Evolutionary conservation across 2,888 invertebrate genomes (phyloP).

Genomic region (Buathra laborator): DNA sequence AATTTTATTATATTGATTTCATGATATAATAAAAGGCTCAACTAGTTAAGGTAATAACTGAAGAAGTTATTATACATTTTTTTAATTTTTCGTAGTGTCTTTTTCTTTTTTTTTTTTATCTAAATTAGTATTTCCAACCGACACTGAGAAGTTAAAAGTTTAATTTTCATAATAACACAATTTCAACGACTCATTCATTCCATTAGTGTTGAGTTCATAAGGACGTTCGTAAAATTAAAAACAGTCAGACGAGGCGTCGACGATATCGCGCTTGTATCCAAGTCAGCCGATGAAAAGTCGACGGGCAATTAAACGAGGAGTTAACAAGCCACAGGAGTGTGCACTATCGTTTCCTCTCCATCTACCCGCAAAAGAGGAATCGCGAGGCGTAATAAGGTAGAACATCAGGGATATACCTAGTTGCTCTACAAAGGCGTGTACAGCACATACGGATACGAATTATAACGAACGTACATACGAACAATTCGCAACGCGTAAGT

Average conservation of each 20-base stretch:
- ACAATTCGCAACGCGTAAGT: constrained; percentile 59
- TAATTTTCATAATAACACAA: background rate
- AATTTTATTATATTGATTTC: too few relatives aligned
- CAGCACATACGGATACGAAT: constrained; percentile 26
- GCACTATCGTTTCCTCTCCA: constrained; percentile 84
- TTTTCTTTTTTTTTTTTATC: background rate
- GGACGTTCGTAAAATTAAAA: constrained; percentile 48
- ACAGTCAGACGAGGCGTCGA: constrained; percentile 65
- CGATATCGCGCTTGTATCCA: constrained; percentile 77
- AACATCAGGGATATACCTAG: constrained; percentile 34
- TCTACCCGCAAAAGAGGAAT: constrained; percentile 80
- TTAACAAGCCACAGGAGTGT: constrained; percentile 80
- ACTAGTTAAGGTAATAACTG: too few relatives aligned
- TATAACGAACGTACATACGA: constrained; percentile 45
- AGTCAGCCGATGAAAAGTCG: constrained; percentile 80
- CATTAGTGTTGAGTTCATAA: constrained; percentile 5
- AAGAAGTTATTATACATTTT: background rate
- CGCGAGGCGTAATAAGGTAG: constrained; percentile 78
- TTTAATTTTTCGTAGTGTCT: background rate
- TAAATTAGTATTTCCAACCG: background rate
- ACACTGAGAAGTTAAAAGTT: background rate
- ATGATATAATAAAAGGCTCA: background rate
- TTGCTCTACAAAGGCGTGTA: background rate
- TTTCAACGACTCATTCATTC: background rate
- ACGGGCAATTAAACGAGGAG: constrained; percentile 83